Conservation (phyloP, 2,888 invertebrate genomes). For the Kuschelorhynchus macadamiae region DNA sequence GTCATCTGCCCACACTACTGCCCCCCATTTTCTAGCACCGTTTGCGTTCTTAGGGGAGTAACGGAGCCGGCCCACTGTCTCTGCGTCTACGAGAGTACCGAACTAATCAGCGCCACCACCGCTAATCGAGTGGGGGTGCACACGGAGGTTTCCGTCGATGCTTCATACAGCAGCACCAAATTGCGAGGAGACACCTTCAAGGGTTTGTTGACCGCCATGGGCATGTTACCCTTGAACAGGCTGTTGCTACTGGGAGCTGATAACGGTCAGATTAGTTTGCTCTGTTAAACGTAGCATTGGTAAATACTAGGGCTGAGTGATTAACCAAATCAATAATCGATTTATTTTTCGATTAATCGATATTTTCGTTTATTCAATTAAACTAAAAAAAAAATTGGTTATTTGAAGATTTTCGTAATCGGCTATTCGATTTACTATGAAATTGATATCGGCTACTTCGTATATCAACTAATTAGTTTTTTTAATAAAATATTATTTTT, state of each 20-base stretch:
- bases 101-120: conserved; percentile 92
- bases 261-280: conserved; percentile 86
- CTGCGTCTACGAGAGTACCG: conserved; percentile 79
- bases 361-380: too few relatives aligned
- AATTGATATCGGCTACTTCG: too few relatives aligned
- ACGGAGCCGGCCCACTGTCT: conserved; percentile 95
- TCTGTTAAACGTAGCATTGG: too few relatives aligned
- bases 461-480: too few relatives aligned
- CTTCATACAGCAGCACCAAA: conserved; percentile 86
- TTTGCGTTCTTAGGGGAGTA: conserved; percentile 77
- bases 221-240: conserved; percentile 90
- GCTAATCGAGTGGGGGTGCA: conserved; percentile 94
- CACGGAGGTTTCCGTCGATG: conserved; percentile 78
- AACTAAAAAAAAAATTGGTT: too few relatives aligned
- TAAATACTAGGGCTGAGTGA: too few relatives aligned
- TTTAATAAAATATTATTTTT: too few relatives aligned
- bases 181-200: conserved; percentile 91
- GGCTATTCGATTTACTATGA: too few relatives aligned
- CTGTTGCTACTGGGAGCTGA: conserved; percentile 92
- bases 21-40: conserved; percentile 36
- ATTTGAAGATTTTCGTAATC: too few relatives aligned
- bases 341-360: too few relatives aligned
- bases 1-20: conserved; percentile 7
- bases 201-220: conserved; percentile 92
- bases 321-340: too few relatives aligned